phyloP scores from a whole-genome alignment of 2,113 vertebrate genomes.

The Ctenomys sociabilis region DNA sequence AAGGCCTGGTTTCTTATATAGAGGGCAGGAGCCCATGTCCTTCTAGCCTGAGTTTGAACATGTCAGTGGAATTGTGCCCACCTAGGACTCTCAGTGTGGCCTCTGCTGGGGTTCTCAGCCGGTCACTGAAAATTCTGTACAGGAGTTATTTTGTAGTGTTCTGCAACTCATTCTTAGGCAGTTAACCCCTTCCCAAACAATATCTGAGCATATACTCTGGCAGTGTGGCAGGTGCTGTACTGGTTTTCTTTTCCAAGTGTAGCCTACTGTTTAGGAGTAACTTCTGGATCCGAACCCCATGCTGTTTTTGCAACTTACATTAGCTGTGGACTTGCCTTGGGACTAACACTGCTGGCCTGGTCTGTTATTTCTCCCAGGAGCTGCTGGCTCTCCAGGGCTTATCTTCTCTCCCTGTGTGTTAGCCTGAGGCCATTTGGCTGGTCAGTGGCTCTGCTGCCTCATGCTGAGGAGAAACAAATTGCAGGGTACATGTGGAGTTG shows the following conservation, averaged over 20 bases:
- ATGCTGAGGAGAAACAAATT: background rate
- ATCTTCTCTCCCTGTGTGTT: background rate
- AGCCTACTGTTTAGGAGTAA: background rate
- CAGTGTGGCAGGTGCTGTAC: background rate
- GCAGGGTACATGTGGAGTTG: background rate
- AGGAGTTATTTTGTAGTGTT: background rate
- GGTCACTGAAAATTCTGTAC: background rate
- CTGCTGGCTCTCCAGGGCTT: background rate
- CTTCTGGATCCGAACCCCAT: background rate
- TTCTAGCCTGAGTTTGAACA: background rate
- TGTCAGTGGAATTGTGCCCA: background rate
- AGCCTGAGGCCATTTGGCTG: background rate
- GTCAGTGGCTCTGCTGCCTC: background rate
- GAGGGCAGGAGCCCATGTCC: background rate
- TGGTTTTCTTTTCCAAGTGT: background rate
- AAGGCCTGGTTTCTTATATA: background rate
- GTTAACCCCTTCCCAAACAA: background rate
- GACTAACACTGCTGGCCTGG: background rate
- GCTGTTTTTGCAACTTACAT: background rate
- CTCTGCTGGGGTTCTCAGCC: background rate
- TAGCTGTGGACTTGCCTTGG: background rate
- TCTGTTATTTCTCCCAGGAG: background rate
- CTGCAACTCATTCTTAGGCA: background rate
- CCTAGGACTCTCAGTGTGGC: background rate
- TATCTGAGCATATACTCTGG: background rate